Conservation (phyloP, 2,797 vertebrate species). For the Sebastes diploproa region DNA sequence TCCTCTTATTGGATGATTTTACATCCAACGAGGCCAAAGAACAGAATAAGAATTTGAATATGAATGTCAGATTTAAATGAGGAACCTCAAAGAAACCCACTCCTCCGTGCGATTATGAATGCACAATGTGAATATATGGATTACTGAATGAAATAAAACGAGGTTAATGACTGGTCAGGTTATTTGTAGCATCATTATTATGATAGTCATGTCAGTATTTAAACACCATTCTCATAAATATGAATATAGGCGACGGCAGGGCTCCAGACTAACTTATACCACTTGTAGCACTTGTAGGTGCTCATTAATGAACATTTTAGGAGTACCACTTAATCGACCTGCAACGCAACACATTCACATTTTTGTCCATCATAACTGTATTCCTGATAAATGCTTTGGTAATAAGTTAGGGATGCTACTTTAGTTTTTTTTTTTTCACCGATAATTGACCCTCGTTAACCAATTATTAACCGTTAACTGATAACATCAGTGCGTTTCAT, state of each 20-base stretch:
- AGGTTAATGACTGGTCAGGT: neutral
- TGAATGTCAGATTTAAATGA: slow-evolving; percentile 47
- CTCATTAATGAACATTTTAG: too few relatives aligned
- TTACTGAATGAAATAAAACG: neutral
- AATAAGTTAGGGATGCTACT: too few relatives aligned
- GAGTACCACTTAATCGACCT: too few relatives aligned
- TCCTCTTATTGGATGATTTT: slow-evolving; percentile 52
- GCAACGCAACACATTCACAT: too few relatives aligned
- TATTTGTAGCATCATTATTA: neutral
- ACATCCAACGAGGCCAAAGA: slow-evolving; percentile 32
- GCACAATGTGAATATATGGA: neutral
- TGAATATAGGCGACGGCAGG: neutral
- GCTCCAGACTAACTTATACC: too few relatives aligned
- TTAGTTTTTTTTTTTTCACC: too few relatives aligned
- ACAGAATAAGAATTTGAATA: slow-evolving; percentile 52
- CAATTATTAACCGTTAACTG: too few relatives aligned
- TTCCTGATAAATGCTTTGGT: too few relatives aligned
- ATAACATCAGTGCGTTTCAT: too few relatives aligned
- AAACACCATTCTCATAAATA: neutral
- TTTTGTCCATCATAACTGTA: too few relatives aligned
- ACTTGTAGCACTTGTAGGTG: too few relatives aligned
- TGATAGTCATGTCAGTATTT: neutral
- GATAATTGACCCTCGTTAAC: too few relatives aligned
- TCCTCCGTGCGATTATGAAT: slow-evolving; percentile 3
- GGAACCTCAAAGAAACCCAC: slow-evolving; percentile 4